Evolutionary conservation across 2,888 invertebrate genomes (phyloP).

Genomic region (Pristionchus maxplancki): DNA sequence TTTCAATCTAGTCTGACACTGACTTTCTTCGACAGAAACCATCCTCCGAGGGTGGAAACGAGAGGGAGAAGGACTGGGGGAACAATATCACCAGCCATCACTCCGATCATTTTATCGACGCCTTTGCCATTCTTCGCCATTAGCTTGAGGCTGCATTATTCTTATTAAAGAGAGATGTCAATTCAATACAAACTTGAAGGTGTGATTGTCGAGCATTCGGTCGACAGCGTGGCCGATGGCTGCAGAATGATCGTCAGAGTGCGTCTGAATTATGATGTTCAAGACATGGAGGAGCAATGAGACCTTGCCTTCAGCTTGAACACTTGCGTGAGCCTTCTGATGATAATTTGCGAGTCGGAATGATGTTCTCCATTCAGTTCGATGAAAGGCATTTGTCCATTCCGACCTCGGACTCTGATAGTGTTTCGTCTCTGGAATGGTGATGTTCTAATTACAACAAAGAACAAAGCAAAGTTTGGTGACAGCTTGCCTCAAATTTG

Average conservation of each 20-base stretch:
- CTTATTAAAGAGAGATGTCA: background rate
- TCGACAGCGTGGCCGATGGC: slow-evolving; percentile 20
- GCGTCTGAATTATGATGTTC: background rate
- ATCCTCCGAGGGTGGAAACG: background rate
- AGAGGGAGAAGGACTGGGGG: background rate
- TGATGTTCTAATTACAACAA: too few relatives aligned
- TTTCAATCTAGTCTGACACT: background rate
- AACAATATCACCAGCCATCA: background rate
- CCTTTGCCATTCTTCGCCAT: background rate
- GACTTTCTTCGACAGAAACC: background rate
- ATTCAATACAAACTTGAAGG: background rate
- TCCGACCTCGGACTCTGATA: background rate
- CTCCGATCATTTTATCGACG: background rate
- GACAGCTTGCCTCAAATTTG: slow-evolving; percentile 69
- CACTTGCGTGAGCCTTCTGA: slow-evolving; percentile 13
- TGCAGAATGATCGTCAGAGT: background rate
- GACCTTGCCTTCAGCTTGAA: slow-evolving; percentile 50
- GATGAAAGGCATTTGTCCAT: slow-evolving; percentile 45
- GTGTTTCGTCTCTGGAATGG: slow-evolving; percentile 19
- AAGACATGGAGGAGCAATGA: background rate
- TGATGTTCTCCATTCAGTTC: slow-evolving; percentile 47
- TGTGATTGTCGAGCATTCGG: slow-evolving; percentile 26
- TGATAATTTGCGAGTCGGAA: slow-evolving; percentile 38
- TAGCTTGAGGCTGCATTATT: background rate
- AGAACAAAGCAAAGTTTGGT: too few relatives aligned